Conservation (phyloP, 2,888 invertebrate genomes). For the Drosophila tanythrix region DNA sequence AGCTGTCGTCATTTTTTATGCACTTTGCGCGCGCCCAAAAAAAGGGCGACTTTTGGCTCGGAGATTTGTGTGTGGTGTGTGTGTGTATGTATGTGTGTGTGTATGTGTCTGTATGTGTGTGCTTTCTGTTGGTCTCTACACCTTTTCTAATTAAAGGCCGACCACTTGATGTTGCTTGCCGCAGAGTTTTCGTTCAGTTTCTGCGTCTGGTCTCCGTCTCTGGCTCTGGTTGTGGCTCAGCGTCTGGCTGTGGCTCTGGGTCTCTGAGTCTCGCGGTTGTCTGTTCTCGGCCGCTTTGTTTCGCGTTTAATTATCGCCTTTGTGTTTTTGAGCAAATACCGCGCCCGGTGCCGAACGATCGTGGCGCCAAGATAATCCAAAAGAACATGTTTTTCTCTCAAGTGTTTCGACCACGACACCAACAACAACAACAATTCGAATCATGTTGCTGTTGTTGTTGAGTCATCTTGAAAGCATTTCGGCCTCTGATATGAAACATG, state of each 20-base stretch:
- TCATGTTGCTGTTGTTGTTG: constrained; percentile 60
- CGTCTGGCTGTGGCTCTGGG: constrained; percentile 16
- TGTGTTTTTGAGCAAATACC: constrained; percentile 72
- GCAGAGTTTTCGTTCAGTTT: constrained; percentile 16
- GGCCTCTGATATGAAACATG: constrained; percentile 73
- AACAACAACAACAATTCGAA: constrained; percentile 41
- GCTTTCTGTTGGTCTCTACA: constrained; percentile 55
- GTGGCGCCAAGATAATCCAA: constrained; percentile 78
- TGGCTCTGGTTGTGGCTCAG: constrained; percentile 6
- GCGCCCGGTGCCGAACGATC: constrained; percentile 68
- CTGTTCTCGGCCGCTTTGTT: constrained; percentile 71
- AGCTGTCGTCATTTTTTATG: constrained; percentile 52
- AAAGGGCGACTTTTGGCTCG: constrained; percentile 35
- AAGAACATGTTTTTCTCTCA: constrained; percentile 76
- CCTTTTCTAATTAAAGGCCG: constrained; percentile 73
- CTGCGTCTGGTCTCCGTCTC: constrained; percentile 21
- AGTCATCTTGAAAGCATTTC: constrained; percentile 74
- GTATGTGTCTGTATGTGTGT: constrained; percentile 3
- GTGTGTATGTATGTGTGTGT: not conserved
- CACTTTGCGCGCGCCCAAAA: constrained; percentile 43
- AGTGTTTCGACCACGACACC: constrained; percentile 65
- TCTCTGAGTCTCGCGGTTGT: constrained; percentile 19
- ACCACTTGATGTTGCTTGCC: constrained; percentile 58
- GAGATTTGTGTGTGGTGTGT: not conserved
- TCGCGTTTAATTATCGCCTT: constrained; percentile 77